phyloP scores from a whole-genome alignment of 2,888 invertebrate species.

The Catocala nupta region DNA sequence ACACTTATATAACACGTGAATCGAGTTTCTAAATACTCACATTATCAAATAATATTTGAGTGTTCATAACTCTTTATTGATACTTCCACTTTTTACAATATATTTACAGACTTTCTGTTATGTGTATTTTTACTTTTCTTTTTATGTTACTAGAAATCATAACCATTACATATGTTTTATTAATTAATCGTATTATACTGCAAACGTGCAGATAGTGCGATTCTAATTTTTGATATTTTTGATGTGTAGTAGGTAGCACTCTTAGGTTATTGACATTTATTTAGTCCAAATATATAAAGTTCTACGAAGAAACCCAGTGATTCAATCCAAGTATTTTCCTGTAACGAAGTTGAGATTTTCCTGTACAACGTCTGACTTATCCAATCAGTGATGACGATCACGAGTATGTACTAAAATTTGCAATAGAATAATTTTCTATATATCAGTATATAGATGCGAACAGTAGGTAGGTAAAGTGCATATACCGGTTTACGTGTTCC shows the following conservation, averaged over 20 bases:
- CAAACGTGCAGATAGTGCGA: no score
- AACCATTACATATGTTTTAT: no score
- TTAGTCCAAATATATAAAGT: background rate
- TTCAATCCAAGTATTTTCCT: constrained; percentile 9
- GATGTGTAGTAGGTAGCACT: no score
- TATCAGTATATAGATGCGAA: constrained; percentile 27
- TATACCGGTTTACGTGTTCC: constrained; percentile 68
- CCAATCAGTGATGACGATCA: constrained; percentile 27
- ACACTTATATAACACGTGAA: no score
- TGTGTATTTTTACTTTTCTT: constrained; percentile 1
- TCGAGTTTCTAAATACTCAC: constrained; percentile 16
- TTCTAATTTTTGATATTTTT: no score
- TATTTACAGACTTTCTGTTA: constrained; percentile 9
- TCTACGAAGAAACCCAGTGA: background rate
- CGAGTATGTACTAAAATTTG: constrained; percentile 28
- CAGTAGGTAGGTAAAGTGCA: constrained; percentile 57
- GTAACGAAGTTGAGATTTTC: constrained; percentile 14
- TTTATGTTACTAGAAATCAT: no score
- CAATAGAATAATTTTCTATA: constrained; percentile 40
- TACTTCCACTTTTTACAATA: constrained; percentile 11
- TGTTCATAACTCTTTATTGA: constrained; percentile 22
- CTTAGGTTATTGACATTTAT: background rate
- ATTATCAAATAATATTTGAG: constrained; percentile 14
- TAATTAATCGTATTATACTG: no score
- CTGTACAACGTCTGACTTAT: constrained; percentile 19